Evolutionary conservation across 2,113 vertebrate genomes (phyloP).

Genomic region (Alaudala cheleensis): DNA sequence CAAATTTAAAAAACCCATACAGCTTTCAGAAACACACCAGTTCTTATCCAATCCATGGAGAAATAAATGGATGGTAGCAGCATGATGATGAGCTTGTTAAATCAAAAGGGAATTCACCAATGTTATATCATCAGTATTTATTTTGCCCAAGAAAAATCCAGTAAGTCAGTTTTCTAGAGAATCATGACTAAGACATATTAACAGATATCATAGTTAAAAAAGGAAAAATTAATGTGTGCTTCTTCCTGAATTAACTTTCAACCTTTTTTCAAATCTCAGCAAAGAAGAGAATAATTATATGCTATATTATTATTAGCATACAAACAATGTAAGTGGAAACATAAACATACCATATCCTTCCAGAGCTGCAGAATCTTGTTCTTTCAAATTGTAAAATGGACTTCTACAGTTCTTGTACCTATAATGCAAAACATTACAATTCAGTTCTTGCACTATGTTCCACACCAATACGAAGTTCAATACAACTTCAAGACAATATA

Average conservation of each 20-base stretch:
- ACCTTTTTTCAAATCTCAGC: neutral
- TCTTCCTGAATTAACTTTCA: neutral
- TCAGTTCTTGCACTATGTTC: slow-evolving; percentile 43
- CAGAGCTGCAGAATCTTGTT: slow-evolving; percentile 65
- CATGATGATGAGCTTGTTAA: neutral
- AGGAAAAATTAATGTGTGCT: neutral
- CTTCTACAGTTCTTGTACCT: slow-evolving; percentile 73
- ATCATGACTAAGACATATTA: neutral
- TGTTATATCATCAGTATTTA: neutral
- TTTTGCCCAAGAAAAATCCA: neutral
- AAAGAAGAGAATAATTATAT: neutral
- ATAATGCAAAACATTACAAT: slow-evolving; percentile 68
- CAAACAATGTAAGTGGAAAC: neutral
- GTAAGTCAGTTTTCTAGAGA: neutral
- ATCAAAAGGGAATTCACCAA: neutral
- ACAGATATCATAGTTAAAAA: neutral
- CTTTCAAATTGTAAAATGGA: slow-evolving; percentile 65
- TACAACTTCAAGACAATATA: neutral
- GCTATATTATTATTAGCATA: neutral
- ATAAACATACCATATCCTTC: slow-evolving; percentile 76
- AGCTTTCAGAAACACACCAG: neutral
- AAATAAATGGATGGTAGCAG: neutral
- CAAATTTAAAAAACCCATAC: neutral
- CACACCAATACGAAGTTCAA: neutral
- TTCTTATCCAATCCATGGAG: neutral